Conservation (phyloP, 2,113 vertebrate genomes). For the Crotophaga sulcirostris region DNA sequence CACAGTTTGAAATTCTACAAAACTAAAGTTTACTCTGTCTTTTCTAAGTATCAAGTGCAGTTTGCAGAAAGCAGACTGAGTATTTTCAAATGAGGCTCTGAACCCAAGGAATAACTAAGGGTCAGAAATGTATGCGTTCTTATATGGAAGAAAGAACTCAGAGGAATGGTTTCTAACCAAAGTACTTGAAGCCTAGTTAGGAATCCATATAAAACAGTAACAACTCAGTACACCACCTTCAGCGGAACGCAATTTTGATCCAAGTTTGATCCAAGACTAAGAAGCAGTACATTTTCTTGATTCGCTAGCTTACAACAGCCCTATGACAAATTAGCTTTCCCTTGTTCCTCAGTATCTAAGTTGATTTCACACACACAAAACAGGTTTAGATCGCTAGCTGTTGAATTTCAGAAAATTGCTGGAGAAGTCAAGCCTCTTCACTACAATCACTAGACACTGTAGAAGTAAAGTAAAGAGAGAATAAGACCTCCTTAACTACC, state of each 20-base stretch:
- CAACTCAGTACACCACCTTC: neutral
- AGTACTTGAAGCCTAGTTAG: neutral
- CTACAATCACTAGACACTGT: neutral
- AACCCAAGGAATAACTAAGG: neutral
- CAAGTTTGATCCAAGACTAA: neutral
- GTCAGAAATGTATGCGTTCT: neutral
- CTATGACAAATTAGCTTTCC: neutral
- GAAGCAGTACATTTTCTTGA: neutral
- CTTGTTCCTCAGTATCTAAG: neutral
- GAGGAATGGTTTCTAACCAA: neutral
- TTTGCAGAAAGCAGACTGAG: neutral
- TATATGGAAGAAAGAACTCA: neutral
- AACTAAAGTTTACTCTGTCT: neutral
- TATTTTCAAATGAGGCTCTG: neutral
- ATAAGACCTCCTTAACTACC: neutral
- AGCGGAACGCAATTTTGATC: too few relatives aligned
- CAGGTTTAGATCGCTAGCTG: neutral
- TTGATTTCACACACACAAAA: neutral
- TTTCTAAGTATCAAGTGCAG: neutral
- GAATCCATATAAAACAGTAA: neutral
- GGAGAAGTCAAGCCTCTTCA: neutral
- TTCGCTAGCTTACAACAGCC: neutral
- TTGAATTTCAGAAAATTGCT: neutral
- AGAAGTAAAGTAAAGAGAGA: neutral
- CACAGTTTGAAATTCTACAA: neutral